phyloP scores from a whole-genome alignment of 2,888 invertebrate species.

The Lepidocyrtinus sp. region DNA sequence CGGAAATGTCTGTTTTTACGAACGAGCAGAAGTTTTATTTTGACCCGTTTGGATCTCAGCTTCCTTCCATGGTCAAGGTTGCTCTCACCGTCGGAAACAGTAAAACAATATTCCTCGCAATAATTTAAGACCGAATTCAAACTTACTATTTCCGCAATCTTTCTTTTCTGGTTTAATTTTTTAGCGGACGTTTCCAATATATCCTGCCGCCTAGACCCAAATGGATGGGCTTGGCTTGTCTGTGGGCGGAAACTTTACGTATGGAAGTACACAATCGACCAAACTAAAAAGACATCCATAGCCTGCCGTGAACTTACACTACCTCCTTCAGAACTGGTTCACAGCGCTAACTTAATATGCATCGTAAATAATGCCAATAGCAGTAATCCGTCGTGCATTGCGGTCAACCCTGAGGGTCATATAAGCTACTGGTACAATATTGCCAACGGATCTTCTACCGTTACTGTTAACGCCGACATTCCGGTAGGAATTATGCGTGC shows the following conservation, averaged over 20 bases:
- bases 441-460: conserved; percentile 87
- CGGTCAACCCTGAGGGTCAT: conserved; percentile 93
- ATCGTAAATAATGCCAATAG: conserved; percentile 77
- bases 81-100: conserved; percentile 46
- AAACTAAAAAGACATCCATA: conserved; percentile 53
- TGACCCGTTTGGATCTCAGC: conserved; percentile 42
- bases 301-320: conserved; percentile 86
- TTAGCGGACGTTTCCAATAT: conserved; percentile 71
- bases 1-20: conserved; percentile 8
- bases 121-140: neutral
- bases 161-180: neutral
- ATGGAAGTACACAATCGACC: conserved; percentile 77
- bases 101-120: conserved; percentile 20
- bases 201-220: conserved; percentile 79
- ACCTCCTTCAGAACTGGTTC: conserved; percentile 93
- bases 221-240: conserved; percentile 89
- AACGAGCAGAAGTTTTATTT: conserved; percentile 27
- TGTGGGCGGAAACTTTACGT: conserved; percentile 87
- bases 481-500: too few relatives aligned
- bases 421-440: conserved; percentile 95
- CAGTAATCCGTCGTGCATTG: conserved; percentile 86
- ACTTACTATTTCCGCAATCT: neutral
- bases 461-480: conserved; percentile 88
- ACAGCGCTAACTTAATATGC: conserved; percentile 87
- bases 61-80: conserved; percentile 58